These are phyloP conservation scores for Luperina nickerlii DNA, from an alignment of 2,888 invertebrate genomes.

Conservation along the genomic window DNA sequence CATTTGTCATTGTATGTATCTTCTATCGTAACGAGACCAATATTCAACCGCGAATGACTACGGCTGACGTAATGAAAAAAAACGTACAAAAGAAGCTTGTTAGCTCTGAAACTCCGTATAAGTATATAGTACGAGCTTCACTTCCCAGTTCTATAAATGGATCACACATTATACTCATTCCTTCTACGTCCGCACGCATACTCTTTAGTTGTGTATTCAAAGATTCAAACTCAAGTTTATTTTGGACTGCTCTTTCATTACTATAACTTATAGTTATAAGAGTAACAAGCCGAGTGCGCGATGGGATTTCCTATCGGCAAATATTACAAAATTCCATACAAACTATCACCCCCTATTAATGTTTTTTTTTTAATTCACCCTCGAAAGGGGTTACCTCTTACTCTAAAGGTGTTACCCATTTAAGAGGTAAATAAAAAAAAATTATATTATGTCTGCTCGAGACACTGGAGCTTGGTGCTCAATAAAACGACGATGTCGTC, in stretches of 20 bases:
- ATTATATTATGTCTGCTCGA: no score
- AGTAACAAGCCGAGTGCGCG: background rate
- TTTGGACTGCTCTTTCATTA: conserved; percentile 44
- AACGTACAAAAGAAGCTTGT: conserved; percentile 54
- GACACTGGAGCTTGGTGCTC: no score
- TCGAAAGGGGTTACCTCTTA: no score
- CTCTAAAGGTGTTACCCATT: background rate
- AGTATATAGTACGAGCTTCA: conserved; percentile 54
- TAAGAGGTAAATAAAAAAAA: background rate
- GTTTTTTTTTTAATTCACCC: no score
- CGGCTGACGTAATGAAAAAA: conserved; percentile 19
- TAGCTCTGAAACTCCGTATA: conserved; percentile 47
- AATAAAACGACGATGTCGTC: no score
- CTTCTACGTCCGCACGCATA: conserved; percentile 56
- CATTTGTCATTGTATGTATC: background rate
- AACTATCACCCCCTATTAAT: no score
- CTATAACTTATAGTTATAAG: conserved; percentile 25
- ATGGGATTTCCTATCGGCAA: background rate
- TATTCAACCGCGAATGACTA: background rate
- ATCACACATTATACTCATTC: conserved; percentile 61
- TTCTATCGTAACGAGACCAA: no score
- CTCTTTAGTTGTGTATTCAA: conserved; percentile 50
- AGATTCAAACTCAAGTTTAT: conserved; percentile 50
- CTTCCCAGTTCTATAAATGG: conserved; percentile 69
- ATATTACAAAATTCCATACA: background rate